Conservation (phyloP, 2,113 vertebrate species). For the Blennius ocellaris region DNA sequence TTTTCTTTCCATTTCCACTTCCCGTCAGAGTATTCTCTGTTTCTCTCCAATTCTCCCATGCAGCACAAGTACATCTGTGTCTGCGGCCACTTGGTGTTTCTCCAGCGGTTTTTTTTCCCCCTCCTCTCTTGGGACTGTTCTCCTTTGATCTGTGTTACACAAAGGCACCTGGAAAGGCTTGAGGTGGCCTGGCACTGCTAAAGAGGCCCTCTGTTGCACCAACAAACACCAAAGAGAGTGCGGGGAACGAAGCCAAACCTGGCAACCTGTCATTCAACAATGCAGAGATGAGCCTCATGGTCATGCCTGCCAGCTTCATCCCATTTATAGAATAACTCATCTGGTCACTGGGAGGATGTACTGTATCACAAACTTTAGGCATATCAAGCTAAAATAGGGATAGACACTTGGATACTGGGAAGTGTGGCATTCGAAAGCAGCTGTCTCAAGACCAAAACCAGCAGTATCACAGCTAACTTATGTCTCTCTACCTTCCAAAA, state of each 20-base stretch:
- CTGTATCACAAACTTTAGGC: not conserved
- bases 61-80: slow-evolving; percentile 8
- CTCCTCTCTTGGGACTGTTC: slow-evolving; percentile 49
- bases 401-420: not conserved
- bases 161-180: slow-evolving; percentile 74
- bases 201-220: slow-evolving; percentile 50
- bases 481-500: not conserved
- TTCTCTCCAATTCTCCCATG: slow-evolving; percentile 2
- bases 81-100: slow-evolving; percentile 37
- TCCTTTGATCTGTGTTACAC: slow-evolving; percentile 75
- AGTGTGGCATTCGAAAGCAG: not conserved
- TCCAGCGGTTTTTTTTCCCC: slow-evolving; percentile 41
- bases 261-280: slow-evolving; percentile 53
- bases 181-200: slow-evolving; percentile 67
- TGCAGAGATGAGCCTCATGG: slow-evolving; percentile 17
- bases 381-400: slow-evolving; percentile 5
- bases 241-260: slow-evolving; percentile 48
- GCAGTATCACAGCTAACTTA: not conserved
- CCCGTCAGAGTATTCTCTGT: not conserved
- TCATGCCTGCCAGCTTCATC: slow-evolving; percentile 34
- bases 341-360: not conserved
- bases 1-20: not conserved
- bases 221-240: slow-evolving; percentile 43
- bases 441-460: not conserved
- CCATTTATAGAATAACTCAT: slow-evolving; percentile 37